phyloP scores from a whole-genome alignment of 2,113 vertebrate genomes.

The Grallaria varia region DNA sequence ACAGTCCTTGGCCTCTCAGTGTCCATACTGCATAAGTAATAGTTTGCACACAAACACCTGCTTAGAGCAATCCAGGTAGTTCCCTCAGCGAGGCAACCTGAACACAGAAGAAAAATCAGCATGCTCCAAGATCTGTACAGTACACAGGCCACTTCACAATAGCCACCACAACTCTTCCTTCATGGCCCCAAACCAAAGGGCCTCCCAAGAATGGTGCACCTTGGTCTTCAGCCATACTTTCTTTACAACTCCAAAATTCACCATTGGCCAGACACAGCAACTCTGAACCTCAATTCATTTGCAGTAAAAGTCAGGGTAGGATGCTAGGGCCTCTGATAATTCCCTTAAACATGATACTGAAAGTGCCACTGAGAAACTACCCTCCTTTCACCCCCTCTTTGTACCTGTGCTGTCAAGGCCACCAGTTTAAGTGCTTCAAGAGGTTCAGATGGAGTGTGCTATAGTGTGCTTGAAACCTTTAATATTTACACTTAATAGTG shows the following conservation, averaged over 20 bases:
- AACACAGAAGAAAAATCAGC: not conserved
- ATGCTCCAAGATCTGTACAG: not conserved
- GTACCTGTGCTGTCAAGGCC: not conserved
- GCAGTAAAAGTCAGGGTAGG: not conserved
- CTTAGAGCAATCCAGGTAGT: not conserved
- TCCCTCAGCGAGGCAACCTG: not conserved
- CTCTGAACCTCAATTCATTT: not conserved
- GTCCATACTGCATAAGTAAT: not conserved
- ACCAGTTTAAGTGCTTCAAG: not conserved
- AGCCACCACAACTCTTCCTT: not conserved
- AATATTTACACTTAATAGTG: not conserved
- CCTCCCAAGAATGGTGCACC: accelerated
- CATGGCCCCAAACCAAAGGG: not conserved
- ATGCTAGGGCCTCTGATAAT: not conserved
- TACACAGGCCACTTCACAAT: not conserved
- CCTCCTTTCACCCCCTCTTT: not conserved
- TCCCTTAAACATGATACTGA: not conserved
- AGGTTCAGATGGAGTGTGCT: not conserved
- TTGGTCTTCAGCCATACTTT: not conserved
- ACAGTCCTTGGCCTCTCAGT: not conserved
- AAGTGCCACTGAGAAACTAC: not conserved
- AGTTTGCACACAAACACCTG: not conserved
- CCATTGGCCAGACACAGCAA: not conserved
- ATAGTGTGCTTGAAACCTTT: not conserved
- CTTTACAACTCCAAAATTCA: not conserved